Percentiles rank a stretch among this genome's conserved stretches.
Conservation (phyloP, 2,113 vertebrate species). For the Paedocypris sp. region DNA sequence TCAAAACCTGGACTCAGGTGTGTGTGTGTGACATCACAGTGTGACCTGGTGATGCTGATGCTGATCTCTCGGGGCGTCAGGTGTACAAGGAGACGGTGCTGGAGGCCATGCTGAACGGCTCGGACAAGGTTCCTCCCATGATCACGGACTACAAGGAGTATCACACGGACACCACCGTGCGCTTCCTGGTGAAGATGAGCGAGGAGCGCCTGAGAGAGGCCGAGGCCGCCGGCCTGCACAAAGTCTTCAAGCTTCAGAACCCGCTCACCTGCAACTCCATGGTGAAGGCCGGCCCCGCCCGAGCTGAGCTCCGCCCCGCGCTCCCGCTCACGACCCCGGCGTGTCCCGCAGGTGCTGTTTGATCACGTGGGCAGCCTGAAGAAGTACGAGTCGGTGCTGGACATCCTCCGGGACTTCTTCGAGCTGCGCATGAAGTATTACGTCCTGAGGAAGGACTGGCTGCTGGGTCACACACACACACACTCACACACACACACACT, state of each 20-base stretch:
- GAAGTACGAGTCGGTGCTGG: conserved; percentile 79
- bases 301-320: too few relatives aligned
- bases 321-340: too few relatives aligned
- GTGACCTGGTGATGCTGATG: neutral
- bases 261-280: conserved; percentile 81
- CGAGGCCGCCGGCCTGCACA: conserved; percentile 78
- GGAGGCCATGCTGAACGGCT: conserved; percentile 88
- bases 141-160: conserved; percentile 95
- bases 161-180: conserved; percentile 91
- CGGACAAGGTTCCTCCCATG: conserved; percentile 82
- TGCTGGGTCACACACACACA: too few relatives aligned
- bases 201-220: conserved; percentile 76
- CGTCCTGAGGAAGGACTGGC: conserved; percentile 85
- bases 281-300: neutral
- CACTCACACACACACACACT: too few relatives aligned
- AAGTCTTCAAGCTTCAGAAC: conserved; percentile 92
- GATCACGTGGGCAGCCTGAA: conserved; percentile 89
- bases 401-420: conserved; percentile 86
- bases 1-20: conserved; percentile 94
- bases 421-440: conserved; percentile 85
- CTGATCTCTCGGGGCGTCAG: conserved; percentile 51
- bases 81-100: conserved; percentile 89
- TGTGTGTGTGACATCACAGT: neutral
- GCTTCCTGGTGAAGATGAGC: conserved; percentile 83
- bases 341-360: conserved; percentile 77